These are phyloP conservation scores for Magallana nippona DNA, from an alignment of 2,888 invertebrate genomes.

Conservation along the genomic window DNA sequence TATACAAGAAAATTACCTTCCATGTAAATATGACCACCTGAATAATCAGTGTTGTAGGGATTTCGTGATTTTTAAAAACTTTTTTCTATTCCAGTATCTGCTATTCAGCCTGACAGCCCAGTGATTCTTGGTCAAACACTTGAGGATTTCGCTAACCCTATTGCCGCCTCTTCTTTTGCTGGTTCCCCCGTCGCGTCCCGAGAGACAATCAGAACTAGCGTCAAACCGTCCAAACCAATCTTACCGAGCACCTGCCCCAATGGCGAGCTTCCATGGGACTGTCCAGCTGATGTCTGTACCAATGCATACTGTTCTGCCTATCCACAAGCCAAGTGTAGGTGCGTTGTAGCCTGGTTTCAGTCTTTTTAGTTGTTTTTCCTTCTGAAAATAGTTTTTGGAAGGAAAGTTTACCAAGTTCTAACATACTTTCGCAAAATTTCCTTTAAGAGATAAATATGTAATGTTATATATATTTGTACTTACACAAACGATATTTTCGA, in stretches of 20 bases:
- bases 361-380: neutral
- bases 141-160: neutral
- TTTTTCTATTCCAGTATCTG: neutral
- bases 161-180: neutral
- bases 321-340: constrained; percentile 38
- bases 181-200: neutral
- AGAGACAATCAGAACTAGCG: neutral
- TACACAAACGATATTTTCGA: neutral
- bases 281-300: constrained; percentile 27
- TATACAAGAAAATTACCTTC: too few species aligned
- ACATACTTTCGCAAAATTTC: too few species aligned
- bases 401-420: too few species aligned
- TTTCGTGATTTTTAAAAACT: neutral
- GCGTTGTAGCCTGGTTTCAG: too few species aligned
- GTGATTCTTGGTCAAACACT: neutral
- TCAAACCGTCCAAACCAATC: neutral
- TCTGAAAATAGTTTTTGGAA: too few species aligned
- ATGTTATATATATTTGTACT: too few species aligned
- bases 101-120: constrained; percentile 25
- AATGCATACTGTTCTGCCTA: constrained; percentile 28
- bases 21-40: too few species aligned
- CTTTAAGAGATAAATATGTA: too few species aligned
- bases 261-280: constrained; percentile 2
- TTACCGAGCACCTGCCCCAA: constrained; percentile 2
- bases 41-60: too few species aligned